Conservation (phyloP, 1,140 invertebrate species). For the Metaphire vulgaris region DNA sequence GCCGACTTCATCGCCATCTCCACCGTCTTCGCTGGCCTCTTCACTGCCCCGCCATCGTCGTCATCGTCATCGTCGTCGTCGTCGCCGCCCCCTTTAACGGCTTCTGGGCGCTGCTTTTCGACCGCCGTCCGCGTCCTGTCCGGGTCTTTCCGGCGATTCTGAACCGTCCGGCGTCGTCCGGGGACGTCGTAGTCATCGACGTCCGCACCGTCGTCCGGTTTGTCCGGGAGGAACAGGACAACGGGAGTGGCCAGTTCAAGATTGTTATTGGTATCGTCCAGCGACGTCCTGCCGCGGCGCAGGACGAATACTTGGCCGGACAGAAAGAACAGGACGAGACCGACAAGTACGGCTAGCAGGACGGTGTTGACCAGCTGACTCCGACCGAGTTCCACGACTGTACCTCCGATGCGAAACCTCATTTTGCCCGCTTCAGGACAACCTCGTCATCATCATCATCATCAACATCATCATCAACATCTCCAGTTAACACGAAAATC, state of each 20-base stretch:
- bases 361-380: background rate
- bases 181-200: background rate
- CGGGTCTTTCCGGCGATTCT: too few species aligned
- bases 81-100: background rate
- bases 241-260: background rate
- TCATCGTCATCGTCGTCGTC: background rate
- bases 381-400: conserved; percentile 7
- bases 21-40: background rate
- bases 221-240: background rate
- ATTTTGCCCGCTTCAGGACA: conserved; percentile 1
- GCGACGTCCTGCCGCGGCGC: background rate
- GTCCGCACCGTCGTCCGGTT: background rate
- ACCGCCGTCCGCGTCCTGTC: background rate
- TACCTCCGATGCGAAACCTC: conserved; percentile 18
- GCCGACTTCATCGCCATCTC: conserved; percentile 13
- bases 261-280: background rate
- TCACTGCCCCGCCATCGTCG: background rate
- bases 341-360: background rate
- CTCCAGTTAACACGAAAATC: too few species aligned
- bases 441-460: too few species aligned
- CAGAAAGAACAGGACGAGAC: background rate
- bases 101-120: background rate
- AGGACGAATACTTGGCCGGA: background rate
- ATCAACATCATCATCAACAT: too few species aligned
- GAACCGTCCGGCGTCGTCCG: background rate